phyloP scores from a whole-genome alignment of 2,113 vertebrate genomes.

The Oxyruncus cristatus region DNA sequence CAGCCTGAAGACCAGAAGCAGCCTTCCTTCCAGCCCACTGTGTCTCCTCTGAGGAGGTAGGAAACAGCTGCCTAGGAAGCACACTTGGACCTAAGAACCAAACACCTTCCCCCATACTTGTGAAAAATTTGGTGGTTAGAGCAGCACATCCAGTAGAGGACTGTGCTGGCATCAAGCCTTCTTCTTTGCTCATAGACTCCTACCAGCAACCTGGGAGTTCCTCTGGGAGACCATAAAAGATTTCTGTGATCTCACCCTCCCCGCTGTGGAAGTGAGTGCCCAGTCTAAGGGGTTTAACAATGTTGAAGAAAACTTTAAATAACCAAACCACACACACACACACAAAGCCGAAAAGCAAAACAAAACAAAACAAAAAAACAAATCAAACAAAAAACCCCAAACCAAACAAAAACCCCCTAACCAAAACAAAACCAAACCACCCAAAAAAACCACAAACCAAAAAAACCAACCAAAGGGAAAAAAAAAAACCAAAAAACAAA shows the following conservation, averaged over 20 bases:
- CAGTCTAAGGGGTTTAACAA: not conserved
- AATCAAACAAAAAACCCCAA: not conserved
- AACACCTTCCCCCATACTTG: not conserved
- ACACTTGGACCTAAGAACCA: not conserved
- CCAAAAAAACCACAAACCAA: not conserved
- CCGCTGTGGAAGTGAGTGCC: not conserved
- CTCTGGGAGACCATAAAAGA: not conserved
- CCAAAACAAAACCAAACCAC: not conserved
- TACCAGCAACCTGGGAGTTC: not conserved
- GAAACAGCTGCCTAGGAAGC: not conserved
- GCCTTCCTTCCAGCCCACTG: not conserved
- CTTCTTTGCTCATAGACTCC: not conserved
- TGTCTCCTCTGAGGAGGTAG: not conserved
- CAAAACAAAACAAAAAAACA: not conserved
- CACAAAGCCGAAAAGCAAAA: not conserved
- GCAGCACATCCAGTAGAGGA: not conserved
- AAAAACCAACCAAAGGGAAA: not conserved
- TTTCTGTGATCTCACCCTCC: not conserved
- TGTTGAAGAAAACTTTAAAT: not conserved
- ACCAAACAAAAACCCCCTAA: not conserved
- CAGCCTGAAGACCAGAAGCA: not conserved
- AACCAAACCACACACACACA: not conserved
- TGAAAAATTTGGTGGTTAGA: not conserved
- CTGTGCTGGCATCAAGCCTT: not conserved
- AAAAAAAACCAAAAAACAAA: not conserved